phyloP scores from a whole-genome alignment of 2,113 vertebrate genomes.

The Pygoscelis antarcticus region DNA sequence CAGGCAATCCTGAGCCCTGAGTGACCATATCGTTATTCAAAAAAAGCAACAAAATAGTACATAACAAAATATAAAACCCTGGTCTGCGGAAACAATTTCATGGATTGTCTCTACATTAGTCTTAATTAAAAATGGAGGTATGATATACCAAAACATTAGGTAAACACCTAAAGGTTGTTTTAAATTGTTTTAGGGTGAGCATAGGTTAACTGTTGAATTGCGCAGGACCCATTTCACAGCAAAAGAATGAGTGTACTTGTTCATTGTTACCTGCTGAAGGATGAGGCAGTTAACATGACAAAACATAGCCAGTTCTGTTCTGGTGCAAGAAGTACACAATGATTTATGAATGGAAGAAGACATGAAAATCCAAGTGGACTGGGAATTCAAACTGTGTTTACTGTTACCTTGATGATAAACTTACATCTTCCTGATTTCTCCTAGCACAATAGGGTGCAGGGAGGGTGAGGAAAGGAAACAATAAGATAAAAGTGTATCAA shows the following conservation, averaged over 20 bases:
- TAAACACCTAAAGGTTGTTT: rapidly evolving
- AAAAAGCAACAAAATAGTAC: not conserved
- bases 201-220: not conserved
- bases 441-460: not conserved
- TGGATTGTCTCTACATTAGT: not conserved
- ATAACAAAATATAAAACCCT: not conserved
- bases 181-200: not conserved
- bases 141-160: not conserved
- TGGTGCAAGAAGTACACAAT: not conserved
- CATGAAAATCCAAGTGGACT: not conserved
- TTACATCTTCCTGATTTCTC: not conserved
- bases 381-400: not conserved
- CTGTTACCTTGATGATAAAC: not conserved
- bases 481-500: not conserved
- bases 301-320: not conserved
- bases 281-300: not conserved
- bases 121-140: not conserved
- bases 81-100: rapidly evolving
- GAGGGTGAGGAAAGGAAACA: not conserved
- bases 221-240: not conserved
- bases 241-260: not conserved
- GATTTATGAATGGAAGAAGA: not conserved
- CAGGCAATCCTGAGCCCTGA: not conserved
- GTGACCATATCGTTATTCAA: not conserved
- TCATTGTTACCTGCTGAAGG: not conserved